These are phyloP conservation scores for Lasius fuliginosus DNA, from an alignment of 2,888 invertebrate species.

Conservation along the genomic window DNA sequence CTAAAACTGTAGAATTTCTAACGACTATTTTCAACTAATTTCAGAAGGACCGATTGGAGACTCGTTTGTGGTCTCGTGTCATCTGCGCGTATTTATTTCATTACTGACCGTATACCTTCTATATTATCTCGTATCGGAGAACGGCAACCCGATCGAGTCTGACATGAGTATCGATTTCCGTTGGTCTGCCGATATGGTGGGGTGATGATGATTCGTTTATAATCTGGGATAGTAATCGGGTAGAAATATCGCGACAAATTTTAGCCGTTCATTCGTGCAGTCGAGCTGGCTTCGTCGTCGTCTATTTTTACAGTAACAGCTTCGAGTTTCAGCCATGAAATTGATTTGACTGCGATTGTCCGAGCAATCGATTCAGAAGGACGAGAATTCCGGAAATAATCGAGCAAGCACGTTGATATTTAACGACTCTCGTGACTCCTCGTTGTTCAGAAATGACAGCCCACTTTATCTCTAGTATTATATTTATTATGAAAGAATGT, in stretches of 20 bases:
- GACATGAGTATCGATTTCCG: constrained; percentile 60
- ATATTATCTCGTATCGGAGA: constrained; percentile 36
- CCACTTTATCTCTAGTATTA: constrained; percentile 10
- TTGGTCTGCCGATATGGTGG: constrained; percentile 47
- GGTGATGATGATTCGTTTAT: constrained; percentile 44
- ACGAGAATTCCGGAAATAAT: constrained; percentile 37
- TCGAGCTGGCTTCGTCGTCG: constrained; percentile 36
- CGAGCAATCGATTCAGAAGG: constrained; percentile 26
- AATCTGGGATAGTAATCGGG: constrained; percentile 42
- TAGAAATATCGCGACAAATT: constrained; percentile 52
- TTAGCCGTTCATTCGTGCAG: constrained; percentile 40
- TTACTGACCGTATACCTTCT: constrained; percentile 30
- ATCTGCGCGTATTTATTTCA: constrained; percentile 57
- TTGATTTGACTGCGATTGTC: constrained; percentile 41
- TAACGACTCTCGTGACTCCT: constrained; percentile 25
- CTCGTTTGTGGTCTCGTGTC: background rate
- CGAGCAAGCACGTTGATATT: constrained; percentile 25
- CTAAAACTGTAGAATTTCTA: constrained; percentile 4
- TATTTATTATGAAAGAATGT: constrained; percentile 16
- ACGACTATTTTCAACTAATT: constrained; percentile 27
- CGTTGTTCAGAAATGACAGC: background rate
- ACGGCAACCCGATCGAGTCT: constrained; percentile 66
- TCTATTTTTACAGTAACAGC: constrained; percentile 49
- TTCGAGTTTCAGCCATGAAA: constrained; percentile 42
- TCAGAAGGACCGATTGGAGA: constrained; percentile 15